phyloP scores from a whole-genome alignment of 2,797 vertebrate genomes.

The Fistularia commersonii region DNA sequence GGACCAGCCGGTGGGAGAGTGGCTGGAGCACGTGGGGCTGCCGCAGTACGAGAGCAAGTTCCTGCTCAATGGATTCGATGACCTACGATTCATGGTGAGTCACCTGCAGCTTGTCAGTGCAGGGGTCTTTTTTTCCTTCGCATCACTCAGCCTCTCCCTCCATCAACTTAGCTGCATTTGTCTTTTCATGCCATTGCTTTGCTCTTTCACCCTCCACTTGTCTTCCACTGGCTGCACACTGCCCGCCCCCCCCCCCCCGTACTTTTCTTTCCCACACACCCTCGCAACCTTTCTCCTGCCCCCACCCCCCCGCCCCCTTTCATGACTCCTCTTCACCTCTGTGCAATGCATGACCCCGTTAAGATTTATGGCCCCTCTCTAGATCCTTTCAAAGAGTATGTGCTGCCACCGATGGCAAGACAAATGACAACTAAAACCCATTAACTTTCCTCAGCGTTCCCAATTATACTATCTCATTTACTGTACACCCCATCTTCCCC shows the following conservation, averaged over 20 bases:
- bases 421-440: conserved; percentile 50
- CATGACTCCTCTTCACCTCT: conserved; percentile 45
- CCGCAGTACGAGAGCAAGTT: conserved; percentile 98
- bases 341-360: conserved; percentile 48
- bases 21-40: conserved; percentile 94
- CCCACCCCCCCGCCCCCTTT: conserved; percentile 8
- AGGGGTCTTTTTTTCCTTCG: conserved; percentile 44
- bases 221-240: background rate
- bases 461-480: conserved; percentile 39
- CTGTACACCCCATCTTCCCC: conserved; percentile 7
- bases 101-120: conserved; percentile 52
- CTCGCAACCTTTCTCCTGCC: conserved; percentile 15
- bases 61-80: conserved; percentile 96
- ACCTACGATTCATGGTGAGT: conserved; percentile 98
- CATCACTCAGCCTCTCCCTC: conserved; percentile 33
- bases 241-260: background rate
- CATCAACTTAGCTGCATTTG: conserved; percentile 36
- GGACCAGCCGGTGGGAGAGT: conserved; percentile 97
- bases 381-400: conserved; percentile 42
- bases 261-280: conserved; percentile 10
- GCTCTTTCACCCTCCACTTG: conserved; percentile 11
- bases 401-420: conserved; percentile 48
- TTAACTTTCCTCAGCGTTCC: conserved; percentile 44
- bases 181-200: conserved; percentile 43
- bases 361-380: conserved; percentile 46